These are phyloP conservation scores for Tricholaema leucomelas DNA, from an alignment of 2,113 vertebrate species.

Conservation along the genomic window DNA sequence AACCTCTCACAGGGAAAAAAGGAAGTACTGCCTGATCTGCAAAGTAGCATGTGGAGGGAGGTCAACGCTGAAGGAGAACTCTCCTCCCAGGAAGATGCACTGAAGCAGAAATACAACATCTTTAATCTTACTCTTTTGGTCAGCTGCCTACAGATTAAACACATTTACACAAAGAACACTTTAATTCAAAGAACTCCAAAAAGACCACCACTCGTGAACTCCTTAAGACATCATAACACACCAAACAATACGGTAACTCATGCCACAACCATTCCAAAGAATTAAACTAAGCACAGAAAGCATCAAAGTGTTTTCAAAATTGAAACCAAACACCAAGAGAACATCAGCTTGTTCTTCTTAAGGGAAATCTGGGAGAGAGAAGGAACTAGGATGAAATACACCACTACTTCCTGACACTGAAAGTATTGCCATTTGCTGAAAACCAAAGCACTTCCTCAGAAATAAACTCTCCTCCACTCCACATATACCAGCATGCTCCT, in stretches of 20 bases:
- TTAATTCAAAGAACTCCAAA: neutral
- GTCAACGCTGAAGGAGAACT: slow-evolving; percentile 41
- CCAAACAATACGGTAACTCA: neutral
- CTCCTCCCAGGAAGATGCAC: neutral
- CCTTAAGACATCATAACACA: neutral
- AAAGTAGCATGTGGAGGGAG: slow-evolving; percentile 47
- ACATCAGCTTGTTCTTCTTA: neutral
- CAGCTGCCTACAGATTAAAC: neutral
- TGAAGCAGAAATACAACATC: neutral
- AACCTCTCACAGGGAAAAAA: neutral
- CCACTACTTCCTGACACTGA: neutral
- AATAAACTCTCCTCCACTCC: neutral
- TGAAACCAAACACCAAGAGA: neutral
- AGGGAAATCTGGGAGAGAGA: neutral
- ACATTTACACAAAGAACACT: neutral
- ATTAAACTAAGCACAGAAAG: neutral
- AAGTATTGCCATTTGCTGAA: neutral
- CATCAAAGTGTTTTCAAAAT: neutral
- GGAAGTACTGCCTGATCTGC: slow-evolving; percentile 22
- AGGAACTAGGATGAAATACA: neutral
- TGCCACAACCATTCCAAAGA: neutral
- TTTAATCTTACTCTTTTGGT: neutral
- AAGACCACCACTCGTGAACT: neutral
- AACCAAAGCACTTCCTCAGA: neutral
- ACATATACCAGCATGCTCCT: neutral